A percentile compares a stretch with the other conserved stretches of the same genome.
These are phyloP conservation scores for Alca torda DNA, from an alignment of 2,797 vertebrate genomes.

Conservation along the genomic window DNA sequence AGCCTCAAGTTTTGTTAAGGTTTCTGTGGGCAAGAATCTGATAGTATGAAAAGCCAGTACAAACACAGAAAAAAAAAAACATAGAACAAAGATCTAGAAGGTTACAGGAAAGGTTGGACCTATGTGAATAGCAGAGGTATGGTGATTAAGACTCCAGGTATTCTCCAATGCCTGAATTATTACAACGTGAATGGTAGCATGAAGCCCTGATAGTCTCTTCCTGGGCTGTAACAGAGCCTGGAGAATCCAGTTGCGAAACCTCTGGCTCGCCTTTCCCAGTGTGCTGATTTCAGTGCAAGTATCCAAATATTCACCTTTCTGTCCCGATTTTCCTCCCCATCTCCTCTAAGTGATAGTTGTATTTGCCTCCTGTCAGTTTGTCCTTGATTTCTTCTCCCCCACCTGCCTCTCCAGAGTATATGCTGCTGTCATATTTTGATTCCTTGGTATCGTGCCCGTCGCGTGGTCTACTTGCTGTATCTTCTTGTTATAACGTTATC, in stretches of 20 bases:
- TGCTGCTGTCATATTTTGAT: neutral
- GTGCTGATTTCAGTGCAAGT: neutral
- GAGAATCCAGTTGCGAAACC: neutral
- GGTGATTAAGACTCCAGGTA: neutral
- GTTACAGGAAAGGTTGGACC: neutral
- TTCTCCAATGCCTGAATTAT: neutral
- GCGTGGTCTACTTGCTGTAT: neutral
- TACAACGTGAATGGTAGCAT: accelerated
- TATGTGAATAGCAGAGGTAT: neutral
- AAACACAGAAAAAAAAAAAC: neutral
- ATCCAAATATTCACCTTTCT: neutral
- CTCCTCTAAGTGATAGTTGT: neutral
- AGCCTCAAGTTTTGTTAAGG: neutral
- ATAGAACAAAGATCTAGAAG: neutral
- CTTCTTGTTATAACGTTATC: neutral
- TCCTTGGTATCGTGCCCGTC: neutral
- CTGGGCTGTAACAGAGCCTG: neutral
- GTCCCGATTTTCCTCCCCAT: neutral
- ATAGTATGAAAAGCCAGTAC: neutral
- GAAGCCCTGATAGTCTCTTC: neutral
- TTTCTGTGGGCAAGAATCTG: neutral
- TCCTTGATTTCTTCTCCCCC: neutral
- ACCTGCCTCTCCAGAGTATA: neutral
- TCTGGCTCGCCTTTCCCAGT: neutral
- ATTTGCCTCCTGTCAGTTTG: neutral